Base-by-base conservation (phyloP, 37 sponge, comb jelly and placozoan species). In the Axinella damicornis region DNA sequence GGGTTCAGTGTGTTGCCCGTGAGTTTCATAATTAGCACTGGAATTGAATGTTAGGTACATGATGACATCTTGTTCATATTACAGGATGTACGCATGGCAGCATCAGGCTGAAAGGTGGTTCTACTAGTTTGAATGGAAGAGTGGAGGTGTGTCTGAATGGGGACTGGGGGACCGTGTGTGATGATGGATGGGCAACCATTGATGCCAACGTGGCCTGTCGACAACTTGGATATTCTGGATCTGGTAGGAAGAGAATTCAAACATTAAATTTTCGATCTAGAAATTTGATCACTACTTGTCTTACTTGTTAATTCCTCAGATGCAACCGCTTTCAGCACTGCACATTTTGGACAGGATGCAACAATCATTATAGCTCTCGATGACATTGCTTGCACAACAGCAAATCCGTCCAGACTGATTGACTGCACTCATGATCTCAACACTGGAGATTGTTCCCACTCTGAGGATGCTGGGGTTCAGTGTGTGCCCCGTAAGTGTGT, bases 101-200 rank as follows among this genome's bases (percentile, higher is more conserved):
- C 24, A 36, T 73, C 30, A 36, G 81, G 20, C 69, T 79, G 17
- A n/a, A 15, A 33, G 41, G 41, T 41, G 73, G 81, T 25, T 39
- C 81, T 24, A 27, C 53, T 32, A 46, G 4, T 46, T 12, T 24
- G 35, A 28, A 79, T 14, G 81, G 81, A 15, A 46, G 81, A 39
- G 81, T 79, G 41, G 81, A 79, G 74, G 81, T 79, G n/a, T 69
- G 81, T 73, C n/a, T 31, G 31, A 70, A 21, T n/a, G 53, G 37
- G 25, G 59, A 25, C 31, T 68, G 67, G 83, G 58, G 57, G 27
- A 82, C 74, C 17, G 69, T 82, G 54, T 76, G 77, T 76, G 77
- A 76, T 59, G 60, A 76, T 56, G 19, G 28, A 2, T 76, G 77
- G 77, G 5, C 25, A n/a, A 76, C 36, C 16, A 35, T 18, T 25